Percentiles rank a stretch among this genome's conserved stretches.
Conservation (phyloP, 2,888 invertebrate genomes). For the Rhimphoctona megacephalus region DNA sequence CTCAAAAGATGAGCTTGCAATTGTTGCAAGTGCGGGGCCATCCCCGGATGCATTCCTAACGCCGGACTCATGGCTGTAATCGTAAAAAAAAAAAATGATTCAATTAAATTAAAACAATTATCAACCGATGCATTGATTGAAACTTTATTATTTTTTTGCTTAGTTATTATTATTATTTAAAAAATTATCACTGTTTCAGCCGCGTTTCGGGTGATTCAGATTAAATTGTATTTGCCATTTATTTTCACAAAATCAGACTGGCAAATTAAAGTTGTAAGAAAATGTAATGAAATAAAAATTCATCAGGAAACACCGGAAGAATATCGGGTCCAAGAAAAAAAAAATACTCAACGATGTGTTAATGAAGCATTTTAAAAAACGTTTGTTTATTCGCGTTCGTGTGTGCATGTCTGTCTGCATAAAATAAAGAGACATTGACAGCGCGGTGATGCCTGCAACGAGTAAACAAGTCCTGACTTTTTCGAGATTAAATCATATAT, state of each 20-base stretch:
- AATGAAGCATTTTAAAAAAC: background rate
- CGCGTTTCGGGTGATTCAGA: no score
- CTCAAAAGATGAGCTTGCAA: constrained; percentile 92
- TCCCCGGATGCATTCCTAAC: constrained; percentile 88
- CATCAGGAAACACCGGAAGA: background rate
- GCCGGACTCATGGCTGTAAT: constrained; percentile 94
- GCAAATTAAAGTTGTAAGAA: no score
- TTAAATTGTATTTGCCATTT: background rate
- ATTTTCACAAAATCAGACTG: background rate
- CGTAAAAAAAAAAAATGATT: constrained; percentile 49
- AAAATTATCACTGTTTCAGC: no score
- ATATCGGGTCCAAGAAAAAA: background rate
- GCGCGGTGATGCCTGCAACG: constrained; percentile 12
- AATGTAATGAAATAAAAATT: background rate
- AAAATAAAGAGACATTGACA: constrained; percentile 19
- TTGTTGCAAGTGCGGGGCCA: constrained; percentile 90
- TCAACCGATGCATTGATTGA: background rate
- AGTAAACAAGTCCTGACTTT: constrained; percentile 53
- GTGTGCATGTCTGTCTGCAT: background rate
- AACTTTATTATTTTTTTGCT: no score
- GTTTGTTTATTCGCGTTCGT: background rate
- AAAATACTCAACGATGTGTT: background rate
- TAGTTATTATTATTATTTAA: no score
- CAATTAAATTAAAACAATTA: background rate
- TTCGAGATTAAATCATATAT: constrained; percentile 56